Evolutionary conservation across 2,113 vertebrate species (phyloP).

Genomic region (Etheostoma cragini): DNA sequence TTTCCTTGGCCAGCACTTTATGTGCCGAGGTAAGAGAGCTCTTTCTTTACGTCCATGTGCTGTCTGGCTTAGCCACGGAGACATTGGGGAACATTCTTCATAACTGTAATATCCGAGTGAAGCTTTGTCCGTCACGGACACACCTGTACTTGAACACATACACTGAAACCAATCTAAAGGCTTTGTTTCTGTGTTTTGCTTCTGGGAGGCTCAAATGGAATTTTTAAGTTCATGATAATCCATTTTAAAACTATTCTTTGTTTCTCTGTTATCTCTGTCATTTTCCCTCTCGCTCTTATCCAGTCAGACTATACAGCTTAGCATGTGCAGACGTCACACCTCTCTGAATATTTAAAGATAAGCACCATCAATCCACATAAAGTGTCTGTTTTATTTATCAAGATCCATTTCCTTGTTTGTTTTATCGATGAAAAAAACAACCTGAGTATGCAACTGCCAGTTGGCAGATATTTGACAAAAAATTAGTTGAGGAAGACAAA

Average conservation of each 20-base stretch:
- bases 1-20: slow-evolving; percentile 38
- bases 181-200: not conserved
- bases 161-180: not conserved
- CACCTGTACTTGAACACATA: slow-evolving; percentile 26
- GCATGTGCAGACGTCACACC: slow-evolving; percentile 1
- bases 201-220: not conserved
- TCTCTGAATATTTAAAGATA: not conserved
- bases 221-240: not conserved
- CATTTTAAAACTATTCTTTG: not conserved
- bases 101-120: slow-evolving; percentile 32
- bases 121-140: slow-evolving; percentile 26
- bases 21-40: slow-evolving; percentile 23
- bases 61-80: slow-evolving; percentile 7
- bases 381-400: not conserved
- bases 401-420: slow-evolving; percentile 4
- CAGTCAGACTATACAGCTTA: not conserved
- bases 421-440: not conserved
- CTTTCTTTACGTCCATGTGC: slow-evolving; percentile 25
- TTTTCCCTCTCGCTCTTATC: not conserved
- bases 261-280: not conserved
- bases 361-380: slow-evolving; percentile 29
- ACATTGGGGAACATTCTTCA: slow-evolving; percentile 13
- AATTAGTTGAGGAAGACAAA: slow-evolving; percentile 7
- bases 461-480: slow-evolving; percentile 18
- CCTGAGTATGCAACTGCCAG: not conserved